Evolutionary conservation across 1,140 invertebrate genomes (phyloP), one percentile per base, ranked within the genome.

Genomic region (Drosophila tsacasi): DNA sequence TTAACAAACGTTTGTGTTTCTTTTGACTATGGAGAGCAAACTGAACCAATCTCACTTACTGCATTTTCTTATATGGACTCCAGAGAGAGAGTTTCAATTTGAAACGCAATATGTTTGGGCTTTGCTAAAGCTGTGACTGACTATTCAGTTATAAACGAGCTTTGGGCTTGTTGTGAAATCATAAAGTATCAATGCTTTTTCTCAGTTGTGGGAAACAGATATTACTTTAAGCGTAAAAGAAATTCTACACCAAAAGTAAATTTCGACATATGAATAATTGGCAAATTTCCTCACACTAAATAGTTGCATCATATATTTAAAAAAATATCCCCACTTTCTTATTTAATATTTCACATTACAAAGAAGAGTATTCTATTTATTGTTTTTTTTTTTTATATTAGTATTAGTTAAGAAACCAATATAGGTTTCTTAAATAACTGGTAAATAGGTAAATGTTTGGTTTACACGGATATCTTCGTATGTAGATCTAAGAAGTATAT

Each of bases 1-100:
- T 69, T 58, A 10, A 35, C 9, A 12, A 17, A 19, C 25, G 32
- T 68, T 21, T 60, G 15, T 60, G 19, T n/a, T 23, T 52, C 12
- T 5, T 5, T 3, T 17, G n/a, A 5, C 4, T 23, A n/a, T 37
- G 46, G 49, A 54, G 39, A 46, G 30, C 3, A 12, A 23, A 60
- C 69, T 73, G 23, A 73, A 50, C 2, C 40, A 37, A 52, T 13
- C 13, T 25, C 23, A 7, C 10, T 21, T 5, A 2, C 19, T 19
- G 17, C 5, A 6, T 25, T 59, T 12, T 2, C 7, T 44, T 71
- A 67, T 37, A 66, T 54, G 12, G 9, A 37, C n/a, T 44, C 27
- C 27, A 19, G 1, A 30, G 5, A 52, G 39, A 37, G 15, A 23
- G 35, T 63, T 66, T 46, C 30, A 30, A 17, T 19, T 35, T 46